These are phyloP conservation scores for Chionis minor DNA, from an alignment of 2,113 vertebrate species.

Conservation along the genomic window DNA sequence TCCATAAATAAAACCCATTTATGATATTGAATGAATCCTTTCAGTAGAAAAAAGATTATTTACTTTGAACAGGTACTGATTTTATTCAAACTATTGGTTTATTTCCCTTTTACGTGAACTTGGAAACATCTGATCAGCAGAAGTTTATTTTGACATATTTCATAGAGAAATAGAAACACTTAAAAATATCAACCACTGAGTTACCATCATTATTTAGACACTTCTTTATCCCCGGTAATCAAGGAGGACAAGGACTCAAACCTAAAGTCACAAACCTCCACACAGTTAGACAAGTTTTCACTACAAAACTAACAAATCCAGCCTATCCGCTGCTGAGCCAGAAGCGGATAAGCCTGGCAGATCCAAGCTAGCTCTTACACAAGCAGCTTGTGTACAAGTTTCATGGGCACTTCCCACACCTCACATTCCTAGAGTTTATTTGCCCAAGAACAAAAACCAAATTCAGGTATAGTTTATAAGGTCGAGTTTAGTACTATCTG, in stretches of 20 bases:
- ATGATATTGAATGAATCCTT: not conserved
- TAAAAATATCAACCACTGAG: not conserved
- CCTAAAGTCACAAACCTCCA: not conserved
- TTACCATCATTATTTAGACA: not conserved
- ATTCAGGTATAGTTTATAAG: not conserved
- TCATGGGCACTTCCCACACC: not conserved
- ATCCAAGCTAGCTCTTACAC: not conserved
- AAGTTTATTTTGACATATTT: not conserved
- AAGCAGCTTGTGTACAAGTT: fast-evolving
- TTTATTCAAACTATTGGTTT: not conserved
- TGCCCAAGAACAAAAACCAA: not conserved
- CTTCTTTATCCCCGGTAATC: not conserved
- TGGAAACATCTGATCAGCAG: not conserved
- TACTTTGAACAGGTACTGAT: not conserved
- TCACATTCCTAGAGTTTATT: not conserved
- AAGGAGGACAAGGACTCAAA: not conserved
- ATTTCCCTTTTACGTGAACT: not conserved
- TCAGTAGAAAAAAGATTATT: not conserved
- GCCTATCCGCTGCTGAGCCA: not conserved
- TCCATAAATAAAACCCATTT: not conserved
- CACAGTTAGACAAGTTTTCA: not conserved
- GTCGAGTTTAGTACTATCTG: too few species aligned
- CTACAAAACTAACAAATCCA: not conserved
- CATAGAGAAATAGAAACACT: not conserved
- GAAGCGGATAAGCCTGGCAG: not conserved